phyloP scores from a whole-genome alignment of 2,113 vertebrate genomes.

The Pogonocichla stellata region DNA sequence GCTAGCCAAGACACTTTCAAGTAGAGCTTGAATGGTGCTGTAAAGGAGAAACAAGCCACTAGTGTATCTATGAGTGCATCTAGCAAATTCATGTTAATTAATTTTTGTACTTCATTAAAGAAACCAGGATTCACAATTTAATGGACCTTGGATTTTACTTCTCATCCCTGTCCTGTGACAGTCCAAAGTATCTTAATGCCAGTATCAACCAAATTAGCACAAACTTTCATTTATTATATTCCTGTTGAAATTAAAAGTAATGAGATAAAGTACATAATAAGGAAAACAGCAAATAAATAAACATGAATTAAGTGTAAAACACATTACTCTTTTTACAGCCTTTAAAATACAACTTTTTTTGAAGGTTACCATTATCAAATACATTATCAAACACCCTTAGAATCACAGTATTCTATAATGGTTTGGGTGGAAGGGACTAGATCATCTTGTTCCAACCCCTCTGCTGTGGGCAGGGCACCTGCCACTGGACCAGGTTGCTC shows the following conservation, averaged over 20 bases:
- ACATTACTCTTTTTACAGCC: background rate
- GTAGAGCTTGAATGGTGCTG: background rate
- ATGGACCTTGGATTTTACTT: background rate
- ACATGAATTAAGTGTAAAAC: background rate
- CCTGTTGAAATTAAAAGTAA: background rate
- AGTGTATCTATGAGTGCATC: background rate
- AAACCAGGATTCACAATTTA: background rate
- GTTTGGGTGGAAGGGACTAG: background rate
- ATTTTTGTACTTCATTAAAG: conserved; percentile 13
- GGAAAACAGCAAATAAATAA: background rate
- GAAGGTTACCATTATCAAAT: background rate
- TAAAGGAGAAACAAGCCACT: background rate
- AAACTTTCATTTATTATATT: background rate
- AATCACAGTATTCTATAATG: background rate
- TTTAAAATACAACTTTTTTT: background rate
- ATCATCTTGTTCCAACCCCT: background rate
- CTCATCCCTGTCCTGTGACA: background rate
- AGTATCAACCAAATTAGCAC: background rate
- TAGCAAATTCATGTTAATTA: background rate
- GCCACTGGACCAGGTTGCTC: background rate
- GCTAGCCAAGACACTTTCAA: background rate
- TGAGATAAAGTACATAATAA: background rate
- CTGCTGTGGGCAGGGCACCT: background rate
- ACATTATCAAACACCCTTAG: background rate
- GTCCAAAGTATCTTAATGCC: background rate